Base-by-base conservation (phyloP, 1,140 invertebrate species). In the Orius insidiosus region DNA sequence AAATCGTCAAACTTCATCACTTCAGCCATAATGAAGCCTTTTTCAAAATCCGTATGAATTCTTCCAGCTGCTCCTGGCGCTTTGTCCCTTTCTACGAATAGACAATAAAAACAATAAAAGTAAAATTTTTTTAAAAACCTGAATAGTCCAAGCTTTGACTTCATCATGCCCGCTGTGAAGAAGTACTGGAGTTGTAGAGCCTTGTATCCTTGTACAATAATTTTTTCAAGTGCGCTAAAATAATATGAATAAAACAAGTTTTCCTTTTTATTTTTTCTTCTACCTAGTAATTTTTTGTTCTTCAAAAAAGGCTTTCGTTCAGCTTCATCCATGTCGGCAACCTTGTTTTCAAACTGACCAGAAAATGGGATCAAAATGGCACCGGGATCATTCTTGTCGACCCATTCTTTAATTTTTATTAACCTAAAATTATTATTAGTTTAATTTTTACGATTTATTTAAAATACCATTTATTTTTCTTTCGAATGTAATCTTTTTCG, bases 11-110 rank as follows among this genome's bases (percentile, higher is more conserved):
- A 98, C 60, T 95, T 92, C 92, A 98, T 98, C 0, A 98, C 89
- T 71, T 99, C 95, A 39, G 96, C 96, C 95, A 98, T 98, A 47
- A 99, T 98, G 68, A 99, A 99, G 34, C 96, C 96, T 65, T 96
- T 98, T 62, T 99, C 96, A 65, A 99, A 98, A 62, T 98, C 95
- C 1, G 94, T 95, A 63, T 99, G 96, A 65, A 99, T 99, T 58
- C 78, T 77, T 2, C 96, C 95, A 30, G 92, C 96, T 14, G 95
- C 96, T 65, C 95, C 89, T 0, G 96, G 96, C 1, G 96, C 95
- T 64, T 98, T 0, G 89, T 89, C 42, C 86, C 87, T 78, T 92
- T 93, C 81, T 96, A 59, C 35, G 11, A 43, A 9, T 5, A 15
- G 9, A 36, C 3, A 36, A 36, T 36, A 10, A n/a, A 24, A 48